A percentile compares a stretch with the other conserved stretches of the same genome.
Evolutionary conservation across 2,113 vertebrate species (phyloP).

Genomic region (Marmota monax): DNA sequence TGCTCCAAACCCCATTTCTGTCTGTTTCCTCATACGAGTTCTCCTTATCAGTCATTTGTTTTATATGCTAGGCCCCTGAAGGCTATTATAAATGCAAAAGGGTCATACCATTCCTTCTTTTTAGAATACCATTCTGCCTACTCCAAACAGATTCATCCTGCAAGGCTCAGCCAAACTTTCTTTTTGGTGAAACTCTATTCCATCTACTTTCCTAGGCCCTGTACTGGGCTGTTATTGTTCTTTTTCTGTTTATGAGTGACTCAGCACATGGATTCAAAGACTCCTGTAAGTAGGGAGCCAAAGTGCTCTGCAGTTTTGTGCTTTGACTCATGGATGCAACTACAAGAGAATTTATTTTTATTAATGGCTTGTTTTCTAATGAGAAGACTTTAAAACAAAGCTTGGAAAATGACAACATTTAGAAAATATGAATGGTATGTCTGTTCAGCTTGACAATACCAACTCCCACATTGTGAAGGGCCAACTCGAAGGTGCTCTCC

Average conservation of each 20-base stretch:
- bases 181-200: neutral
- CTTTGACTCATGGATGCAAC: neutral
- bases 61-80: neutral
- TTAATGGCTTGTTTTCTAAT: neutral
- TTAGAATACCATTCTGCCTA: neutral
- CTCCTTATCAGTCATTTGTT: neutral
- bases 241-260: neutral
- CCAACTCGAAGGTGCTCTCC: neutral
- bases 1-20: neutral
- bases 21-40: neutral
- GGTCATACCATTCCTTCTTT: neutral
- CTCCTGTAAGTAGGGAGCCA: neutral
- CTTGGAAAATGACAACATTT: neutral
- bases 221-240: fast-evolving
- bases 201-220: neutral
- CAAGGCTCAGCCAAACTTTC: neutral
- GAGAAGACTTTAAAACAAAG: neutral
- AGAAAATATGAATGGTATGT: neutral
- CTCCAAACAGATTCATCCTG: neutral
- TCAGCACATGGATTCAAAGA: neutral
- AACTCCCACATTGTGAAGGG: neutral
- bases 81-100: neutral
- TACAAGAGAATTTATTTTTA: neutral
- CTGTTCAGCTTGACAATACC: neutral
- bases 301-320: neutral